Base-by-base conservation (phyloP, 2,888 invertebrate species). In the Hoplodrina blanda region DNA sequence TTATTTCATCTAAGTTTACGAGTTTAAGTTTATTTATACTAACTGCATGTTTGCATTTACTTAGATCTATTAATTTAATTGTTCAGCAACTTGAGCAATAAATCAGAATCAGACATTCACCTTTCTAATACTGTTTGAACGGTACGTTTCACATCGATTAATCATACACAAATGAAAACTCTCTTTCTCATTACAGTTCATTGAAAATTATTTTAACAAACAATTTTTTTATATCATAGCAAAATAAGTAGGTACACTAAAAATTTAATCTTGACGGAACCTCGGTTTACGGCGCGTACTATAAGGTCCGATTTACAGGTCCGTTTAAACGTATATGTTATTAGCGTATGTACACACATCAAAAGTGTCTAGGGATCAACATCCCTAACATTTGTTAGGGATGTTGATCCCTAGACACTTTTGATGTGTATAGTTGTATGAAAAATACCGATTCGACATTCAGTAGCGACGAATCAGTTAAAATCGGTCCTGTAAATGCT, bases 1-100 rank as follows among this genome's bases (percentile, higher is more conserved):
- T 78, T 57, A 53, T 72, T 78, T 66, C 50, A 66, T 66, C 49
- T 54, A 62, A 53, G 20, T 68, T 73, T 54, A 66, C 20, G 55
- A 56, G 15, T 61, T 13, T 73, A 73, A 37, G 57, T 62, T 41
- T 30, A 37, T 8, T 37, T 37, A 37, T 37, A 37, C 8, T 8
- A 8, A 37, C 37, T 37, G 8, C 37, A 37, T 37, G 37, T 8
- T 37, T 37, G 37, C 37, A 6, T 37, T 37, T 37, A 17, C 46
- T 3, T 66, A 75, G 33, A 67, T 11, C n/a, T 61, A 62, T 53
- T 54, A 25, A 46, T 49, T 59, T n/a, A 59, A 59, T 71, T 37
- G 33, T 62, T 62, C 44, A 20, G 15, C 3, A 25, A 62, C 52
- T 46, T 52, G 13, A 53, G 30, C 52, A 7, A 57, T 69, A 46